Conservation (phyloP, 64 coral and sea anemone species). For the Stichodactyla helianthus region DNA sequence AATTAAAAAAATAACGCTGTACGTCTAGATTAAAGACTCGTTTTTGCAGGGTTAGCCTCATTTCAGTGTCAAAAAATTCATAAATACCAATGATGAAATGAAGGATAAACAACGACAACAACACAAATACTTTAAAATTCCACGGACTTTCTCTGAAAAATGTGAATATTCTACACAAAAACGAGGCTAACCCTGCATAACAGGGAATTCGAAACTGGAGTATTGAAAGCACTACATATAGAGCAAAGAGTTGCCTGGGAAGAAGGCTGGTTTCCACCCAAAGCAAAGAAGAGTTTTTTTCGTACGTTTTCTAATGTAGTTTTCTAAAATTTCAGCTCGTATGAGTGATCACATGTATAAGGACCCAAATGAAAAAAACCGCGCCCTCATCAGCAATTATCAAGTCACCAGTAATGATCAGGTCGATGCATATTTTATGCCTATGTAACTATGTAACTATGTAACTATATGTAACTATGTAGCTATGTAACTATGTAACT, state of each 20-base stretch:
- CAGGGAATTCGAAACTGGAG: too few species aligned
- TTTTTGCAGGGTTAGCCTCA: not conserved
- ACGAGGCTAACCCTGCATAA: too few species aligned
- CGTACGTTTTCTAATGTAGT: not conserved
- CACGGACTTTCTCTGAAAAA: too few species aligned
- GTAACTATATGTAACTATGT: not conserved
- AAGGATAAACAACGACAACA: too few species aligned
- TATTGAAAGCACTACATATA: too few species aligned
- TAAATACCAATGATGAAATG: too few species aligned
- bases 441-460: not conserved
- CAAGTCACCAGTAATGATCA: not conserved
- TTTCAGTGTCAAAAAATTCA: too few species aligned
- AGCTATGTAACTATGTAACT: too few species aligned
- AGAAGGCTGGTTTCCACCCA: not conserved
- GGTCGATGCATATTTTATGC: not conserved
- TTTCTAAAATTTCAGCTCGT: constrained; percentile 27
- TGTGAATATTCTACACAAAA: too few species aligned
- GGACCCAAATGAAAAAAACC: not conserved
- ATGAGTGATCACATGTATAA: constrained; percentile 28
- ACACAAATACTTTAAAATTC: too few species aligned
- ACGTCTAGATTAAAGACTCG: not conserved
- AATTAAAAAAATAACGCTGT: rapidly evolving
- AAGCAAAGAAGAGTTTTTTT: not conserved
- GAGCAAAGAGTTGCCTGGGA: not conserved
- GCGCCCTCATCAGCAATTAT: constrained; percentile 34